A percentile compares a stretch with the other conserved stretches of the same genome.
These are phyloP conservation scores for Craterocephalus amniculus DNA, from an alignment of 2,797 vertebrate genomes.

Conservation along the genomic window DNA sequence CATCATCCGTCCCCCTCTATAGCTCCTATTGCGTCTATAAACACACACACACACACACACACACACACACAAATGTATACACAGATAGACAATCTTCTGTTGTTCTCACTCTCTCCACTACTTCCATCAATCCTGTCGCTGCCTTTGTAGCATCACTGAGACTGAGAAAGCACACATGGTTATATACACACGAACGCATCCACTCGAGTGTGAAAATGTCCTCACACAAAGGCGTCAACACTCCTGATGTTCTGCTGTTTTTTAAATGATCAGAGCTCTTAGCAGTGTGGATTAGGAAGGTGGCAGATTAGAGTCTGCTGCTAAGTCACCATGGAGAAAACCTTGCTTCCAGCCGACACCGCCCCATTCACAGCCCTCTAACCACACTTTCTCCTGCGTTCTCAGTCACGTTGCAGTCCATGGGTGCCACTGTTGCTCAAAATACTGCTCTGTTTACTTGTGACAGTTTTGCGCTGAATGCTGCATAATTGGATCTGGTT, in stretches of 20 bases:
- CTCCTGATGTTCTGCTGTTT: constrained; percentile 59
- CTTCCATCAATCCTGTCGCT: constrained; percentile 58
- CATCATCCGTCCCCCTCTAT: constrained; percentile 68
- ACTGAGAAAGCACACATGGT: constrained; percentile 27
- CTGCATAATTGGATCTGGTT: constrained; percentile 18
- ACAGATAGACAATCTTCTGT: constrained; percentile 60
- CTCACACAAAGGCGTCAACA: constrained; percentile 27
- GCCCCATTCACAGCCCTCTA: constrained; percentile 52
- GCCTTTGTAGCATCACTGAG: constrained; percentile 33
- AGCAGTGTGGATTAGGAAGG: constrained; percentile 72
- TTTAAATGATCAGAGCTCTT: constrained; percentile 65
- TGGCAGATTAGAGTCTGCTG: constrained; percentile 73
- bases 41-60: constrained; percentile 32
- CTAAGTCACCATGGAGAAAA: constrained; percentile 68
- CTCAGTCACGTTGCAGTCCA: constrained; percentile 48
- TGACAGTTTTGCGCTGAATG: constrained; percentile 27
- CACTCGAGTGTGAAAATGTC: constrained; percentile 20
- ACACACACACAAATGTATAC: constrained; percentile 38
- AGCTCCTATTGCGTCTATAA: constrained; percentile 54
- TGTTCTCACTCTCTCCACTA: constrained; percentile 52
- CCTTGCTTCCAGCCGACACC: constrained; percentile 67
- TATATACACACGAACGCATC: constrained; percentile 16
- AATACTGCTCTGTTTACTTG: constrained; percentile 26
- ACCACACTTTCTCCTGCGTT: constrained; percentile 38
- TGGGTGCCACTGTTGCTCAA: constrained; percentile 13